phyloP scores from a whole-genome alignment of 2,888 invertebrate genomes.

The Trichopoda pennipes region DNA sequence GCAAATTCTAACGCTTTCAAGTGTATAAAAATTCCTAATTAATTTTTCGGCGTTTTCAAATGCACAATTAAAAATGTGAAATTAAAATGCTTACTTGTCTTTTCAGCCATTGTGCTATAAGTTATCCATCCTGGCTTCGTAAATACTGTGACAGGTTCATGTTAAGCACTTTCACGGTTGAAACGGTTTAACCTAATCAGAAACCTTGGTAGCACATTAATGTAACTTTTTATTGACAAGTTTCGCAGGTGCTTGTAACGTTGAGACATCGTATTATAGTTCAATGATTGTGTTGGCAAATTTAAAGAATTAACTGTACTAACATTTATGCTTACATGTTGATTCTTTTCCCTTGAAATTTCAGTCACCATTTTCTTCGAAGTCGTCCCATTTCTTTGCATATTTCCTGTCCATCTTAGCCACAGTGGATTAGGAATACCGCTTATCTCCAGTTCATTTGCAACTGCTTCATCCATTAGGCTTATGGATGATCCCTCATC shows the following conservation, averaged over 20 bases:
- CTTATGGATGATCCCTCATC: constrained; percentile 6
- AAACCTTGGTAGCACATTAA: neutral
- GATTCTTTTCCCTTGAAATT: neutral
- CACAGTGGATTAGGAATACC: neutral
- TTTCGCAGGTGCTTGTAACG: constrained; percentile 2
- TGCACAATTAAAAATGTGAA: constrained; percentile 43
- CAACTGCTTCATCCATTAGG: constrained; percentile 7
- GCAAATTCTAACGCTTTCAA: constrained; percentile 40
- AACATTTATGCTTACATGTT: neutral
- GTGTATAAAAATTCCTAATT: constrained; percentile 29
- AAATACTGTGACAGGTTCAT: constrained; percentile 42
- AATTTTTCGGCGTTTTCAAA: neutral
- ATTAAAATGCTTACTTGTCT: constrained; percentile 40
- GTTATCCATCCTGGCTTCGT: constrained; percentile 52
- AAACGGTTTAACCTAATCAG: neutral
- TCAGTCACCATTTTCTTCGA: neutral
- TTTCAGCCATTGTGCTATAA: constrained; percentile 26
- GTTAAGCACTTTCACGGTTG: constrained; percentile 14
- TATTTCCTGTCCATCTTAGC: constrained; percentile 1
- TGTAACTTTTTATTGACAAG: neutral
- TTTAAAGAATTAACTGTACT: neutral
- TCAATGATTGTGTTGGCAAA: constrained; percentile 10
- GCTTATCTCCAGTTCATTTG: neutral
- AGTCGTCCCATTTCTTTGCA: neutral
- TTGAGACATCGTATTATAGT: neutral